Evolutionary conservation across 2,888 invertebrate genomes (phyloP), one percentile per base, ranked within the genome.

Genomic region (Drosophila kanekoi): DNA sequence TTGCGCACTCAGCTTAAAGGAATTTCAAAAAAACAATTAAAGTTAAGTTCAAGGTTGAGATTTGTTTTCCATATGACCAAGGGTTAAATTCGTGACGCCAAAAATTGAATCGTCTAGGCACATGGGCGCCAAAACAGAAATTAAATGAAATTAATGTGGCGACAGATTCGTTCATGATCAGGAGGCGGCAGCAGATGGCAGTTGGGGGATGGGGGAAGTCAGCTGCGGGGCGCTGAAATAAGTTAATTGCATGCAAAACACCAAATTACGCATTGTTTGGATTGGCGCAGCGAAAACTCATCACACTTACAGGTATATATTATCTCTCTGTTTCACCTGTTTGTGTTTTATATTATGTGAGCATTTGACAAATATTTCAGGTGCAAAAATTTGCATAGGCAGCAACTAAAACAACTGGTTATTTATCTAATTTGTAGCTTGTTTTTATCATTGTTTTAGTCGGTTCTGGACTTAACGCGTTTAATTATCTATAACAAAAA

Each of bases 251-350:
- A 48, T 63, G 74, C 72, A 71, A 73, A 81, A 81, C 85, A 85
- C 85, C 85, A 85, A 84, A 84, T 87, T 84, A 87, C 85, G 87
- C 85, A 74, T 59, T 66, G 49, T 59, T 72, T 53, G 56, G 33
- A 20, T 49, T 44, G 14, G 13, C 40, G 44, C 41, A 64, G 32
- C 18, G 14, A 18, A 54, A 65, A 43, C 35, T 53, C 47, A 54
- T 18, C 45, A 20, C 32, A 40, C 32, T 56, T 47, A 28, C n/a
- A 20, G 20, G 28, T 32, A 45, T 44, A 18, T 18, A 56, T 37
- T 45, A 3, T 28, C 10, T 20, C 2, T 28, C 23, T 14, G 11
- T 5, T 5, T 18, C 48, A 13, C 2, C 13, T 37, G 20, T 37
- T 41, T 16, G 6, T 38, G 28, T 5, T 20, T 23, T 4, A 52